Evolutionary conservation across 2,888 invertebrate genomes (phyloP), one percentile per base, ranked within the genome.

Genomic region (Nemapogon koenigi): DNA sequence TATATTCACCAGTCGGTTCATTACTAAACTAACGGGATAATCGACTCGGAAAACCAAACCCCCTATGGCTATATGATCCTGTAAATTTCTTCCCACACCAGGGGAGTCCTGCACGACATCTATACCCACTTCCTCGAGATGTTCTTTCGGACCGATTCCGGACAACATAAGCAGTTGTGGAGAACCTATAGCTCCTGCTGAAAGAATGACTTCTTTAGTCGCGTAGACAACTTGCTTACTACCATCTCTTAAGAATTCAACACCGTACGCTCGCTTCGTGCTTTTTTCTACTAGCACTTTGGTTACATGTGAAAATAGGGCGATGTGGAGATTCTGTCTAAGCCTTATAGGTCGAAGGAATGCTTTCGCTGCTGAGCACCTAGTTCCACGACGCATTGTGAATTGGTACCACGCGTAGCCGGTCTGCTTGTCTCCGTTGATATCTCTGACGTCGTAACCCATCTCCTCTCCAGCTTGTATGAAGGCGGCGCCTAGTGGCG

Each of bases 141-240:
- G 90, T n/a, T 82, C 62, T 15, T 75, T 81, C 0, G 91, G 90
- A 2, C 94, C 94, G 2, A 97, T 72, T 0, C 98, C 98, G 18
- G 87, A 88, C 51, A 98, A 72, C 91, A 97, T 90, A 40, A 99
- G 81, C 7, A 98, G 61, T 52, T 98, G 97, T 0, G 97, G 96
- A 0, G 91, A 86, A 46, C 88, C 95, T 42, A 99, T 88, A 1
- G 97, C 88, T 0, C 98, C 98, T 0, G 91, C 94, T 1, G 91
- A 84, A 10, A 95, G 59, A 42, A 96, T 91, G 0, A 96, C 90
- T 67, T 93, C 93, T 46, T 87, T 84, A 41, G 81, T 83, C 0
- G 93, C 92, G 45, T 83, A 80, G 0, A 86, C 86, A 0, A 81
- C 80, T 51, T 84, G 84, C 13, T 80, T 79, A 4, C 60, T 59